Evolutionary conservation across 2,797 vertebrate genomes (phyloP), one percentile per base, ranked within the genome.

Genomic region (Ispidina lecontei): DNA sequence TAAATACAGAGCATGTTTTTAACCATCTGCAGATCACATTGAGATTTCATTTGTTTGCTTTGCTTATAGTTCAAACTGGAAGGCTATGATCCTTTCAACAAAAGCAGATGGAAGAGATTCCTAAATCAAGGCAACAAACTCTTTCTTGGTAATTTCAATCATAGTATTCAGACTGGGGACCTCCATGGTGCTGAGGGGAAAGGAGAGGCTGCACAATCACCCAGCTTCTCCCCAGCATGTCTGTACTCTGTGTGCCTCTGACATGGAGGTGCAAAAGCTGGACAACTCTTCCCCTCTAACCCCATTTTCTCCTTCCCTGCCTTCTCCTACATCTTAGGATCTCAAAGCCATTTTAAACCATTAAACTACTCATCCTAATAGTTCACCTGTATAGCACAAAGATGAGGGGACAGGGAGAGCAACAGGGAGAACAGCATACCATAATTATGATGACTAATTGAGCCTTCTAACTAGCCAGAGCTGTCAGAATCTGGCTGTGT

Each of bases 401-500:
- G 14, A 7, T n/a, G 54, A 63, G 13, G 8, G 26, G 23, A 5
- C 22, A 56, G 20, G 25, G 31, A 62, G 18, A 72, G 12, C 16
- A 16, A 4, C 0, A 58, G 18, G 19, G 37, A 74, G 47, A 44
- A 33, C 21, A 49, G 29, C 9, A 22, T 19, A 2, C 4, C 5
- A 44, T 72, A 91, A 88, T 90, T 72, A 67, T 6, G 55, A 77
- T 52, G 77, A 90, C 79, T 81, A 85, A 90, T 84, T 91, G 67
- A 69, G 63, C 21, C 59, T 90, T 52, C 56, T 84, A 79, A 78
- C 62, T 52, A 93, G 82, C 83, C 85, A 94, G 85, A 81, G 52
- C 79, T 93, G 83, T 88, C 90, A 91, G 79, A 93, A 91, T 25
- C 92, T 91, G 83, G 70, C 85, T 94, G 35, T 47, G 70, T 86